A percentile compares a stretch with the other conserved stretches of the same genome.
Conservation (phyloP, 35 echinoderm and acorn worm genomes). For the Chiridota heheva region DNA sequence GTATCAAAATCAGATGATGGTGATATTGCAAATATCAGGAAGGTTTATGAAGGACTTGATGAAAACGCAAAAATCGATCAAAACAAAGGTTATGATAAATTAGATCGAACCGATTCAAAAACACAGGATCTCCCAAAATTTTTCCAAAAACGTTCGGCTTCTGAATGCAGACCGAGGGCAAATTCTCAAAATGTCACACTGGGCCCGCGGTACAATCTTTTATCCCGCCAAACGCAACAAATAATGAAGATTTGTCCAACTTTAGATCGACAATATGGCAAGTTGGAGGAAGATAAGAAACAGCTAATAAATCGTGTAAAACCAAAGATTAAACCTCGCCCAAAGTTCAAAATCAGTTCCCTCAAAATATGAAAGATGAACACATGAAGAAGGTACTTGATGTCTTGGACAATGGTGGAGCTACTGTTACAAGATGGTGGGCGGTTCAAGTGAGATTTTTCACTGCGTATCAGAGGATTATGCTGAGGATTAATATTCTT, state of each 20-base stretch:
- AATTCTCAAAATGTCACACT: background rate
- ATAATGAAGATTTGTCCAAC: conserved; percentile 20
- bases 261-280: conserved; percentile 3
- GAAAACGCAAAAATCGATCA: background rate
- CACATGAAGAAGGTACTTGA: no score
- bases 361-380: no score
- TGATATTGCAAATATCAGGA: conserved; percentile 5
- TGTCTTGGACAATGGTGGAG: no score
- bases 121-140: background rate
- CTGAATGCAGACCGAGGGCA: background rate
- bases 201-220: background rate
- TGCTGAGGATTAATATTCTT: no score
- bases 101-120: conserved; percentile 10
- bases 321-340: no score
- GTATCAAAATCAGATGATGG: no score
- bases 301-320: background rate
- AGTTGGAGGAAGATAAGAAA: background rate
- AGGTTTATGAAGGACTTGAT: conserved; percentile 10
- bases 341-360: no score
- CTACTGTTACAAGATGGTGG: no score
- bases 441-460: no score
- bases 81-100: conserved; percentile 24
- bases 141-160: background rate
- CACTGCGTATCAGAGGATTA: no score
- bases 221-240: conserved; percentile 24